Evolutionary conservation across 2,113 vertebrate genomes (phyloP).

Genomic region (Menura novaehollandiae): DNA sequence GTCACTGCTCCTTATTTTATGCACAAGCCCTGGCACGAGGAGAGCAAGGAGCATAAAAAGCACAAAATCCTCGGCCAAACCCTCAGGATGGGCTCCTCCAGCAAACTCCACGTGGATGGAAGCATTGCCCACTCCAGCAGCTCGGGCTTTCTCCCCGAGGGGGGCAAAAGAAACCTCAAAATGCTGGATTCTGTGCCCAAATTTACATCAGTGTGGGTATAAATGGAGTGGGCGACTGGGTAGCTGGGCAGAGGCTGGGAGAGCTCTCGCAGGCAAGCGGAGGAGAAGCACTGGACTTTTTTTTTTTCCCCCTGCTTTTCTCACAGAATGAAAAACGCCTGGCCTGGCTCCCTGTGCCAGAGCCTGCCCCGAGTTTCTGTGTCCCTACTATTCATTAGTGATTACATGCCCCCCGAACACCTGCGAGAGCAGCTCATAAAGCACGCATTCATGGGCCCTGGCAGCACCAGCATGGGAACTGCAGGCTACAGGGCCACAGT

Average conservation of each 20-base stretch:
- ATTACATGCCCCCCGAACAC: conserved; percentile 78
- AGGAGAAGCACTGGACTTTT: neutral
- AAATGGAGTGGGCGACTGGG: fast-evolving
- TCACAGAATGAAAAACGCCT: conserved; percentile 60
- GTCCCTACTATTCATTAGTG: conserved; percentile 73
- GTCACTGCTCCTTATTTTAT: neutral
- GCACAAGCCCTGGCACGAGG: neutral
- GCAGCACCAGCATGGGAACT: conserved; percentile 80
- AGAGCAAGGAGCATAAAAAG: neutral
- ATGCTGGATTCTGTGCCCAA: fast-evolving
- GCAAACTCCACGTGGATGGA: fast-evolving
- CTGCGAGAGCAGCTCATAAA: conserved; percentile 79
- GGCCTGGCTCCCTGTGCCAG: conserved; percentile 68
- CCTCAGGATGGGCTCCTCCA: neutral
- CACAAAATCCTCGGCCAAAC: neutral
- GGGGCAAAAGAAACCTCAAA: neutral
- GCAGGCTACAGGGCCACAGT: conserved; percentile 68
- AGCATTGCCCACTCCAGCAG: neutral
- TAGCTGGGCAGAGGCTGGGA: neutral
- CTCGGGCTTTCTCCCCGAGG: neutral
- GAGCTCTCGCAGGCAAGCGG: neutral
- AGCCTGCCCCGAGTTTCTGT: conserved; percentile 62
- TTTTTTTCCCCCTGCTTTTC: neutral
- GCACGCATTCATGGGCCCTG: conserved; percentile 79
- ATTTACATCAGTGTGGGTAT: neutral